phyloP scores from a whole-genome alignment of 2,113 vertebrate genomes.

The Pardalotus punctatus region DNA sequence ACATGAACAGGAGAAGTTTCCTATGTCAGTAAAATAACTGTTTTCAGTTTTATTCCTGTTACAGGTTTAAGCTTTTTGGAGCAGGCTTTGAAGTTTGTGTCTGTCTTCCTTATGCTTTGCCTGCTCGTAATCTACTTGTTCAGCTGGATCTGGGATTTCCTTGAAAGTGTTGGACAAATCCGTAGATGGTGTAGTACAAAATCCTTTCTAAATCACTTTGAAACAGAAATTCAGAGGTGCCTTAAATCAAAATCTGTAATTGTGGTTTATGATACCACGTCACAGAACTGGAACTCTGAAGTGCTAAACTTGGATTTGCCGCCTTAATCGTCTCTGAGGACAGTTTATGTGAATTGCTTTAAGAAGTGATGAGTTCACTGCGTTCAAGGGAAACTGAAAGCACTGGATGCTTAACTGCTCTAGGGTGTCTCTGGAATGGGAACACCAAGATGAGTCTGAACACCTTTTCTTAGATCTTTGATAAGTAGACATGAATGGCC shows the following conservation, averaged over 20 bases:
- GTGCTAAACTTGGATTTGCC: background rate
- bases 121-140: background rate
- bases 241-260: background rate
- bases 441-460: background rate
- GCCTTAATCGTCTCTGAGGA: background rate
- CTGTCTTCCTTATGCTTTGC: slow-evolving; percentile 4
- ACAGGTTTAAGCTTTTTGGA: slow-evolving; percentile 1
- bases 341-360: background rate
- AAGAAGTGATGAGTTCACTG: background rate
- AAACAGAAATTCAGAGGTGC: background rate
- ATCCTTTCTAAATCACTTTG: background rate
- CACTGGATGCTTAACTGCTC: background rate
- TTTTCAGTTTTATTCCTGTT: background rate
- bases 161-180: background rate
- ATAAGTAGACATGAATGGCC: background rate
- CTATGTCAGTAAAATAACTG: background rate
- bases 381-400: background rate
- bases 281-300: background rate
- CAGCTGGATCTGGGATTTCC: slow-evolving; percentile 27
- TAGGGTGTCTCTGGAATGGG: background rate
- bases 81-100: background rate
- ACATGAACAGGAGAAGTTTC: background rate
- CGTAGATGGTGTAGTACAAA: background rate
- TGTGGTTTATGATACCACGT: background rate
- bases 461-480: background rate